Evolutionary conservation across 1,140 invertebrate genomes (phyloP).

Genomic region (Orius insidiosus): DNA sequence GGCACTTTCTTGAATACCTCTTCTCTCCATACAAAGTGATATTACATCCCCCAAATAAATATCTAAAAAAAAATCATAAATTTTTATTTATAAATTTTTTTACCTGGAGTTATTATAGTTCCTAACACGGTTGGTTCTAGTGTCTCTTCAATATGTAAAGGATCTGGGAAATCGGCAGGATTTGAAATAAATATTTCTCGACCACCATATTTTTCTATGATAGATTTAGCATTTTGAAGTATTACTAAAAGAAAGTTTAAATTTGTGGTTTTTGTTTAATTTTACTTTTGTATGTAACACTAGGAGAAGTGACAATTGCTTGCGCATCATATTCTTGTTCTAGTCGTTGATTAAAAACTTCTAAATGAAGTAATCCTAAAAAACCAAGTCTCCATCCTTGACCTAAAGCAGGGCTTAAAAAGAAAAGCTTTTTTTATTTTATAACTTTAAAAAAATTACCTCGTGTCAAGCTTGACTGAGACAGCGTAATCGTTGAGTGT

Average conservation of each 20-base stretch:
- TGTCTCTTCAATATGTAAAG: slow-evolving; percentile 46
- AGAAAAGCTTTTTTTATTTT: not conserved
- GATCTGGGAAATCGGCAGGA: slow-evolving; percentile 61
- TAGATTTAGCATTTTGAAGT: too few species aligned
- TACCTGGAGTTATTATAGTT: slow-evolving; percentile 34
- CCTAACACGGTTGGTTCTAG: slow-evolving; percentile 71
- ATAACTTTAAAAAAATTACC: slow-evolving; percentile 31
- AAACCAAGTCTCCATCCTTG: slow-evolving; percentile 89
- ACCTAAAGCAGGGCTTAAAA: slow-evolving; percentile 57
- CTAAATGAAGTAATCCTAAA: slow-evolving; percentile 85
- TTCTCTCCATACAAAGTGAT: slow-evolving; percentile 53
- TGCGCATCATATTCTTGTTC: slow-evolving; percentile 84
- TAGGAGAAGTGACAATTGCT: slow-evolving; percentile 81
- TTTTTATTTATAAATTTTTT: slow-evolving; percentile 26
- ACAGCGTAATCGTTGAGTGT: slow-evolving; percentile 90
- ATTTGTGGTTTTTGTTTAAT: not conserved
- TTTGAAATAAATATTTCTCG: slow-evolving; percentile 64
- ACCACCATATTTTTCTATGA: slow-evolving; percentile 44
- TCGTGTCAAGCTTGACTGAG: slow-evolving; percentile 54
- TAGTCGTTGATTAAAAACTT: slow-evolving; percentile 85
- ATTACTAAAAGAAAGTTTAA: too few species aligned
- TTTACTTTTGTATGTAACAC: slow-evolving; percentile 73
- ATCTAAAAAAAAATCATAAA: slow-evolving; percentile 27
- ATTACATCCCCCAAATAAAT: slow-evolving; percentile 51
- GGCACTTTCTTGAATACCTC: slow-evolving; percentile 57